phyloP scores from a whole-genome alignment of 2,113 vertebrate genomes.

The Mastomys coucha region DNA sequence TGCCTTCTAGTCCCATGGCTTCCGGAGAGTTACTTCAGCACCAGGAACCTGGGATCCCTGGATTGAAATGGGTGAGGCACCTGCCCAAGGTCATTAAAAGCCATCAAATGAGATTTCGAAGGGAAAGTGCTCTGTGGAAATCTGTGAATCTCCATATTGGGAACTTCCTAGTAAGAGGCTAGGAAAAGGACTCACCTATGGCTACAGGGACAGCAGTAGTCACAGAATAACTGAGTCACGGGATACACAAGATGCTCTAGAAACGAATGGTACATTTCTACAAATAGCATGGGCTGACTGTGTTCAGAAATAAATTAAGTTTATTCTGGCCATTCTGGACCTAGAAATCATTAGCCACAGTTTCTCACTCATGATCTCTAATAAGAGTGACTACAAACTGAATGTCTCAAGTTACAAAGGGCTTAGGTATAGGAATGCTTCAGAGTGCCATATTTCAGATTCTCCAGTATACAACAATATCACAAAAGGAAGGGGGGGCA shows the following conservation, averaged over 20 bases:
- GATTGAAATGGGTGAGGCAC: background rate
- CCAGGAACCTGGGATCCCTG: background rate
- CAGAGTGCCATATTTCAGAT: background rate
- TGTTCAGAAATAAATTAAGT: background rate
- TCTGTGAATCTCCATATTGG: background rate
- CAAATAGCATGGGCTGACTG: accelerated
- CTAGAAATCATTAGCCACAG: background rate
- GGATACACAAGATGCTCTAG: background rate
- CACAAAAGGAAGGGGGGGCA: background rate
- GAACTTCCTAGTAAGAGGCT: background rate
- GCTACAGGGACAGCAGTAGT: accelerated
- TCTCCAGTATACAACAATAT: background rate
- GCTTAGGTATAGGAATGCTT: background rate
- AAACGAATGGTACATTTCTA: background rate
- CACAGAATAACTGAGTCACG: accelerated
- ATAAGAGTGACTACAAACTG: background rate
- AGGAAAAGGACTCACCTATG: background rate
- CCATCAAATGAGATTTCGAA: background rate
- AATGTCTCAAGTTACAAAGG: background rate
- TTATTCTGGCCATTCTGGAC: background rate
- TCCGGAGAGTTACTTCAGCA: background rate
- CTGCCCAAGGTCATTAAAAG: background rate
- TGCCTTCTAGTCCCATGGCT: background rate
- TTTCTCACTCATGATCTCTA: background rate
- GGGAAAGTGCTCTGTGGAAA: background rate